Base-by-base conservation (phyloP, 2,888 invertebrate genomes). In the Seira ritae region DNA sequence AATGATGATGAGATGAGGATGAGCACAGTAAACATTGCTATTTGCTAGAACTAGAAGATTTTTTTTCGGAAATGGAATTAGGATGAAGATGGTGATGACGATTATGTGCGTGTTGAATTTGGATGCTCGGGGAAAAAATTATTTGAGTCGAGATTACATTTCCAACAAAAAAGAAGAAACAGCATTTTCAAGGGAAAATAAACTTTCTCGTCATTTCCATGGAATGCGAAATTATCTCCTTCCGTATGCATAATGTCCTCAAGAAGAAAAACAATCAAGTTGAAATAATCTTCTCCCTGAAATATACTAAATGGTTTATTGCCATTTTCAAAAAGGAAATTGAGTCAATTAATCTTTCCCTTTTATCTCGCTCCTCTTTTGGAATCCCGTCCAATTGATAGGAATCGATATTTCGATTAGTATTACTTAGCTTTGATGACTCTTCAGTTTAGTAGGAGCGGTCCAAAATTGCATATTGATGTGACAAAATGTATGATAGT, bases 381-480 rank as follows among this genome's bases (percentile, higher is more conserved):
- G 62, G 62, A 20, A 17, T 55, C 15, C n/a, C 55, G 17, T 55
- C 55, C 62, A 19, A 62, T 62, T 62, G 62, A 62, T 62, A 62
- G 10, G 62, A 62, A 62, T 62, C 62, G 62, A 62, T 62, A 62
- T 55, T 55, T 55, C 55, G 55, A 55, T 55, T 55, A 55, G 17
- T 55, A 55, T 55, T 55, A 55, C 55, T 55, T 55, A 62, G 12
- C 22, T 22, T 22, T 62, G 62, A 62, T 62, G n/a, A 62, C 62
- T 62, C 62, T 8, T 62, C 22, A 62, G 20, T 62, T 62, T 62
- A 19, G 62, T 1, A 20, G 62, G 62, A 62, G 62, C 55, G 55
- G 55, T 55, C 17, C 55, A 17, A n/a, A n/a, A n/a, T n/a, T n/a
- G n/a, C n/a, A n/a, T n/a, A n/a, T n/a, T 60, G 60, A 20, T 62